Conservation (phyloP, 2,797 vertebrate genomes). For the Phrynocephalus forsythii region DNA sequence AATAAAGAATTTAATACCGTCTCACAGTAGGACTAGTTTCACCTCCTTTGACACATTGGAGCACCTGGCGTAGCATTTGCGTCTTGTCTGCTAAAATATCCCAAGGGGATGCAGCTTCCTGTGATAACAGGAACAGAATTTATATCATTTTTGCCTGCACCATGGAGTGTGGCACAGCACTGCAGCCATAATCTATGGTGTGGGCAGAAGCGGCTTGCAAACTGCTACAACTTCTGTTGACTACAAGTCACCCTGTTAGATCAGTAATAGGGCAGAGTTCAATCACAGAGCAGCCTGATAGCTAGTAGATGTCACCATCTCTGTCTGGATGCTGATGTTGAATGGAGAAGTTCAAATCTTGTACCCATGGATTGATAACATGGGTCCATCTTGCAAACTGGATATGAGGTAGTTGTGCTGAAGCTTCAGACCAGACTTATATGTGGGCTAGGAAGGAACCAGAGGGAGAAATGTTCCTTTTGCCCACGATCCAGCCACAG, state of each 20-base stretch:
- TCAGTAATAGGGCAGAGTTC: neutral
- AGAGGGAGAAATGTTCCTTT: too few relatives aligned
- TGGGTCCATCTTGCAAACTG: neutral
- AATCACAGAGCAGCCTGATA: neutral
- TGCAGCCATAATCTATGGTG: neutral
- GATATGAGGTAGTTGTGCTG: neutral
- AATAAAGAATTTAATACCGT: slow-evolving; percentile 61
- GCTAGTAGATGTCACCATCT: neutral
- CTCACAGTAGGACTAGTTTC: slow-evolving; percentile 40
- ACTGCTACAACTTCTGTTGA: neutral
- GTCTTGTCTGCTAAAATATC: slow-evolving; percentile 39
- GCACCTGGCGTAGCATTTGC: slow-evolving; percentile 5
- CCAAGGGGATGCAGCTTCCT: slow-evolving; percentile 3
- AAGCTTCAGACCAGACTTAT: too few relatives aligned
- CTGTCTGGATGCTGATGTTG: too few relatives aligned
- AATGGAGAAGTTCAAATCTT: neutral
- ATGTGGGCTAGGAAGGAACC: too few relatives aligned
- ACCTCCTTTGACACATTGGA: slow-evolving; percentile 18
- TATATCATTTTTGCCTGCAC: slow-evolving; percentile 6
- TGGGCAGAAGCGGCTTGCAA: neutral
- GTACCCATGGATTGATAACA: neutral
- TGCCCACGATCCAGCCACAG: neutral
- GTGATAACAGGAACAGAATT: fast-evolving
- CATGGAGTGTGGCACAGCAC: neutral
- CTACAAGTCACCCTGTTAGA: neutral